Conservation (phyloP, 2,797 vertebrate species). For the Luscinia megarhynchos region DNA sequence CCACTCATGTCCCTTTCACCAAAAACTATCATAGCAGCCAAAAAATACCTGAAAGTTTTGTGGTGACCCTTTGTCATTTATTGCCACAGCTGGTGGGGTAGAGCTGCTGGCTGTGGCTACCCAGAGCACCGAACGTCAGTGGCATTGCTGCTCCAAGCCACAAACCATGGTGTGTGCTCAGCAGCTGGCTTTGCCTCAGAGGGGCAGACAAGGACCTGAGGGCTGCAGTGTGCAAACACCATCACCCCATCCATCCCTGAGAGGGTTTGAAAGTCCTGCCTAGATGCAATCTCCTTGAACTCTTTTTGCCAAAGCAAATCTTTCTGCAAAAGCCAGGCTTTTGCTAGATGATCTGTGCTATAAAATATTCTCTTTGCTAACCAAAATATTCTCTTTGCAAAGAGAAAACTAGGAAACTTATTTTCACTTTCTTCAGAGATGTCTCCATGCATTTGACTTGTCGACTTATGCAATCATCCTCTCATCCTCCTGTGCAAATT, state of each 20-base stretch:
- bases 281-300: background rate
- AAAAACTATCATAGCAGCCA: background rate
- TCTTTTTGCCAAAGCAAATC: background rate
- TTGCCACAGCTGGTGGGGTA: background rate
- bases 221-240: background rate
- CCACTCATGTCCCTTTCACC: background rate
- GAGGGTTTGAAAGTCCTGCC: background rate
- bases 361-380: constrained; percentile 26
- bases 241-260: background rate
- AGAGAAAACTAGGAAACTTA: background rate
- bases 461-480: background rate
- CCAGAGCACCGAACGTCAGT: background rate
- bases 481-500: background rate
- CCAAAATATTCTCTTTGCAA: constrained; percentile 18
- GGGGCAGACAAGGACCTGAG: background rate
- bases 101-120: background rate
- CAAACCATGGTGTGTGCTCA: background rate
- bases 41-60: background rate
- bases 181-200: background rate
- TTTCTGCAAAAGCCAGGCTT: constrained; percentile 20
- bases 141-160: background rate
- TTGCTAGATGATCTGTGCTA: background rate
- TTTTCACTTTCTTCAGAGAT: constrained; percentile 24
- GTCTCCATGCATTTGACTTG: background rate
- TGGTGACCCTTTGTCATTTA: background rate